Evolutionary conservation across 1,140 invertebrate genomes (phyloP).

Genomic region (Bombus turneri): DNA sequence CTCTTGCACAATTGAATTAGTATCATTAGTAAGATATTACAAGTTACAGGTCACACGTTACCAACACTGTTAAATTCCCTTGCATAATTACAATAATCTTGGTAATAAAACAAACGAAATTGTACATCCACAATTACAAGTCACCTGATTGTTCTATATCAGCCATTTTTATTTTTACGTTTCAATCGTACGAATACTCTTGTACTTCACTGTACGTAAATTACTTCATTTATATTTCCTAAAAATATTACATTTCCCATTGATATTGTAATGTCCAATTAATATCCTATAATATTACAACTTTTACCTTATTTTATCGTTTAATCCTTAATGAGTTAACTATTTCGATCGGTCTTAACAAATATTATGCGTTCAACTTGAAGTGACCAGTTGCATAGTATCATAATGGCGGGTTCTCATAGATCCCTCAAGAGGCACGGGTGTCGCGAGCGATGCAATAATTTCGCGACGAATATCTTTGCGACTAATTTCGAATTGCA

Average conservation of each 20-base stretch:
- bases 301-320: neutral
- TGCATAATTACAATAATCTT: neutral
- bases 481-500: constrained; percentile 17
- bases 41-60: neutral
- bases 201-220: no score
- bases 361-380: neutral
- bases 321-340: neutral
- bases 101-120: neutral
- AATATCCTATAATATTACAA: neutral
- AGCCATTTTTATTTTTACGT: no score
- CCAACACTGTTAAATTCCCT: neutral
- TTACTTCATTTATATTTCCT: no score
- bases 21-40: neutral
- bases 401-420: neutral
- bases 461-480: constrained; percentile 25
- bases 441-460: constrained; percentile 6
- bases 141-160: no score
- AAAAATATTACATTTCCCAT: no score
- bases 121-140: no score
- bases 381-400: neutral
- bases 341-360: no score
- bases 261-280: no score
- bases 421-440: neutral
- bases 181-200: no score
- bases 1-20: neutral